Conservation (phyloP, 2,888 invertebrate genomes). For the Sinopyrophorus schimmeli region DNA sequence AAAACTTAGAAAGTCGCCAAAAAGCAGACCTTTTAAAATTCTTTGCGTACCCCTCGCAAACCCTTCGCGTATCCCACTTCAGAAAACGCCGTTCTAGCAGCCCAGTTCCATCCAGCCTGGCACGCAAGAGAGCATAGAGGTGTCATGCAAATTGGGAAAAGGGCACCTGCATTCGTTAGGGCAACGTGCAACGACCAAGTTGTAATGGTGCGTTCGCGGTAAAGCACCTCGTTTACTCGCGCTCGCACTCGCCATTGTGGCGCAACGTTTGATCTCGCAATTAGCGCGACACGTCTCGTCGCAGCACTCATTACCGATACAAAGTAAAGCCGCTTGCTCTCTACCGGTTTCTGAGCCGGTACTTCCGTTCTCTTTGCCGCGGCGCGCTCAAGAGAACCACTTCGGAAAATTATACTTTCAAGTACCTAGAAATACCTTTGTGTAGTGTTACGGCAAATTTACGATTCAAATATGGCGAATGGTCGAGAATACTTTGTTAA, state of each 20-base stretch:
- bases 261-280: slow-evolving; percentile 45
- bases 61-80: too few relatives aligned
- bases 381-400: slow-evolving; percentile 22
- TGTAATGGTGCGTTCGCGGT: slow-evolving; percentile 24
- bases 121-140: too few relatives aligned
- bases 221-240: slow-evolving; percentile 31
- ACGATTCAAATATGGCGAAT: slow-evolving; percentile 24
- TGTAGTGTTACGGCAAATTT: slow-evolving; percentile 26
- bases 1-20: too few relatives aligned
- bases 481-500: slow-evolving; percentile 16
- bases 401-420: slow-evolving; percentile 33
- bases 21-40: too few relatives aligned
- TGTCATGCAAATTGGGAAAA: slow-evolving; percentile 4
- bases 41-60: too few relatives aligned
- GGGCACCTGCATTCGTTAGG: slow-evolving; percentile 24
- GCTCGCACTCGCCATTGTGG: slow-evolving; percentile 30
- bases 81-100: too few relatives aligned
- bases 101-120: too few relatives aligned
- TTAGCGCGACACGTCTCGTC: slow-evolving; percentile 49
- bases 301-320: slow-evolving; percentile 44
- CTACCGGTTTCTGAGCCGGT: slow-evolving; percentile 31
- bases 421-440: slow-evolving; percentile 32
- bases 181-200: slow-evolving; percentile 9
- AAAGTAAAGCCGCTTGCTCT: slow-evolving; percentile 43
- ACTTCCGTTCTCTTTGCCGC: slow-evolving; percentile 31